Conservation (phyloP, 2,888 invertebrate species). For the Synergus gifuensis region DNA sequence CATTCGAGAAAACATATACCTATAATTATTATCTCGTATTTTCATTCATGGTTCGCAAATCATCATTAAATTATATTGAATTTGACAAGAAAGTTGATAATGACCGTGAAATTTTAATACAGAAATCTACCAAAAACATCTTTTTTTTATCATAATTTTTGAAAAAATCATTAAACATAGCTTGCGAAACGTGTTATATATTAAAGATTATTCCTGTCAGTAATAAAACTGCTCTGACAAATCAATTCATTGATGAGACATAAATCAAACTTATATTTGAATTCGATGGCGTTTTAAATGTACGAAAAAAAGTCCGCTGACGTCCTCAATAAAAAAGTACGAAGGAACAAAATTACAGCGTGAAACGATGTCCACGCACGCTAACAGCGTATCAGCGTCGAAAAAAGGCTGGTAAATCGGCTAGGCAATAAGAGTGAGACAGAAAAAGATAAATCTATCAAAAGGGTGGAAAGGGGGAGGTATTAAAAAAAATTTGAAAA, state of each 20-base stretch:
- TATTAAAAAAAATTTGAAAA: conserved; percentile 53
- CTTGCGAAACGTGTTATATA: background rate
- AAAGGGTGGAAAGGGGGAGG: conserved; percentile 47
- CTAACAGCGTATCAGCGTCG: conserved; percentile 71
- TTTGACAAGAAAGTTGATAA: background rate
- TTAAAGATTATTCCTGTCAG: too few species aligned
- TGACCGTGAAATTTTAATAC: background rate
- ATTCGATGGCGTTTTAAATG: background rate
- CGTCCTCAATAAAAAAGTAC: background rate
- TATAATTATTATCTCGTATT: background rate
- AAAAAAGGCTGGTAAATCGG: conserved; percentile 41
- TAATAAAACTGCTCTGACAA: background rate
- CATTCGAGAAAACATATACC: background rate
- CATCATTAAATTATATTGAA: background rate
- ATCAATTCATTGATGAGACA: background rate
- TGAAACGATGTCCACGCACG: conserved; percentile 71
- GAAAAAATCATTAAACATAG: background rate
- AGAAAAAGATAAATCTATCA: conserved; percentile 43
- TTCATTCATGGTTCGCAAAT: background rate
- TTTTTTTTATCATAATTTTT: background rate
- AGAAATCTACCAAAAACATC: background rate
- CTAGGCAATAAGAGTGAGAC: conserved; percentile 49
- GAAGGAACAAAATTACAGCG: conserved; percentile 66
- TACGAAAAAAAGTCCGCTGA: background rate
- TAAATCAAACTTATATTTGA: background rate